phyloP scores from a whole-genome alignment of 2,113 vertebrate genomes.

The Seriola aureovittata region DNA sequence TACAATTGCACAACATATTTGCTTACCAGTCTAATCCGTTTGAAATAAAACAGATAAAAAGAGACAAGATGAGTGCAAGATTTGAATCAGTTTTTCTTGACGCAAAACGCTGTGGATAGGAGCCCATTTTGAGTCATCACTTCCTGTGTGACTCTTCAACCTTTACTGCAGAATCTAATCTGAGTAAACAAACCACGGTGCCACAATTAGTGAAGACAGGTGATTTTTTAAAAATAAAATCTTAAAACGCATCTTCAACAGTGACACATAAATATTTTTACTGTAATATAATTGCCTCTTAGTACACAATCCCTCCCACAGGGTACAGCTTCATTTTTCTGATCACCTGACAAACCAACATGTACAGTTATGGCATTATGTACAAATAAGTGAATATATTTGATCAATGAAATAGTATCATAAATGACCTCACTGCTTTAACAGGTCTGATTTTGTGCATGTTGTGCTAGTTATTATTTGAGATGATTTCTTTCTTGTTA shows the following conservation, averaged over 20 bases:
- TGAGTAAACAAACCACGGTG: neutral
- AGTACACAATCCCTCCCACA: neutral
- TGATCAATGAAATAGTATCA: neutral
- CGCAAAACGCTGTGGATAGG: neutral
- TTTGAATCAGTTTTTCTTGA: neutral
- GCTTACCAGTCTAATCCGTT: neutral
- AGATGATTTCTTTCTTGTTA: neutral
- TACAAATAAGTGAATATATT: neutral
- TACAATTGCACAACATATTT: neutral
- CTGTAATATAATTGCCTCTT: too few species aligned
- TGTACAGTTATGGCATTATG: neutral
- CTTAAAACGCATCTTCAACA: constrained; percentile 8
- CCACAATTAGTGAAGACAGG: neutral
- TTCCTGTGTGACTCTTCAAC: neutral
- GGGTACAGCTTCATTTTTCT: neutral
- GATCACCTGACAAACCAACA: neutral
- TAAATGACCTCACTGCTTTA: neutral
- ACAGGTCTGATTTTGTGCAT: constrained; percentile 8
- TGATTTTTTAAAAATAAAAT: neutral
- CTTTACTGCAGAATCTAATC: neutral
- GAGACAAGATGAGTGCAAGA: neutral
- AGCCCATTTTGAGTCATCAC: neutral
- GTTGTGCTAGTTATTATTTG: constrained; percentile 7
- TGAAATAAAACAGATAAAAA: neutral
- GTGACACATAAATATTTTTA: neutral